Evolutionary conservation across 2,888 invertebrate genomes (phyloP), one percentile per base, ranked within the genome.

Genomic region (Hypena proboscidalis): DNA sequence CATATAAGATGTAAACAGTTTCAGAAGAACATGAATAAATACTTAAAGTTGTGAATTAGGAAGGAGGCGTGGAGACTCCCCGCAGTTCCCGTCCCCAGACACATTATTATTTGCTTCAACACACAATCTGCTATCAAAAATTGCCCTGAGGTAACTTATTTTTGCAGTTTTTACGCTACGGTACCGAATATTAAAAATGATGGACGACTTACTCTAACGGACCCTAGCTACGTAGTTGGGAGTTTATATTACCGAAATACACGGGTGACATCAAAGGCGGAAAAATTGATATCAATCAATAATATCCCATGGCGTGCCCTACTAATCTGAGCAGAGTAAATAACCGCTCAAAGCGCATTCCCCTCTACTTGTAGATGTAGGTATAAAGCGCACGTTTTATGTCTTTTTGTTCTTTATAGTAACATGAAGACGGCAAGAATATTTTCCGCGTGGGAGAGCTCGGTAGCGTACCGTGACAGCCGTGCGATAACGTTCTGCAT

Each of bases 261-360:
- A 53, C 41, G 36, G 36, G 37, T 38, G 50, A 53, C 55, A 49
- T 51, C 44, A 41, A 47, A 65, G 50, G 64, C 65, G 67, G 70
- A 72, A 77, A 79, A 77, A 74, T 65, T 72, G 58, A 68, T 74
- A 81, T 73, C 74, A 83, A 85, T 86, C 84, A 82, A 84, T 83
- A 77, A 70, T 61, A 67, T 62, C 61, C 51, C 55, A 71, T 72
- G 67, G 62, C 72, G 64, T 72, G 71, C 50, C 68, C 73, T 69
- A 69, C 65, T 75, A 75, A 75, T 78, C 60, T 58, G 46, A 52
- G 30, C 49, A 46, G 45, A 66, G 49, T 60, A 75, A 68, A 67
- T 68, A 70, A 50, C 53, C 58, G 47, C 38, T 52, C 47, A 37
- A 57, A 67, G 76, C 72, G 72, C 78, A 74, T 76, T 79, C 70